A percentile compares a stretch with the other conserved stretches of the same genome.
Conservation (phyloP, 2,888 invertebrate species). For the Carpatolechia fugitivella region DNA sequence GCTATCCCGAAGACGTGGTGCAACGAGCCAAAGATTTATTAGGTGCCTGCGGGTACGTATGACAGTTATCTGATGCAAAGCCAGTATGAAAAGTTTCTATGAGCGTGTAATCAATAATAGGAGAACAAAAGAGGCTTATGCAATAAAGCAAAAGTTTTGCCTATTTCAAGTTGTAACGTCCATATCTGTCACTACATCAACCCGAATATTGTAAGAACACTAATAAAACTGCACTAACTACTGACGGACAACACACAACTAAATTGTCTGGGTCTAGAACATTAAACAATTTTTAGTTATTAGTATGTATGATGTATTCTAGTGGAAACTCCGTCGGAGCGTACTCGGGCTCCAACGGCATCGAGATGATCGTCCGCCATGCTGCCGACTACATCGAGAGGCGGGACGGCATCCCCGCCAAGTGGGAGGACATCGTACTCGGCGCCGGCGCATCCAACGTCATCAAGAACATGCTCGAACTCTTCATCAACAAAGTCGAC, state of each 20-base stretch:
- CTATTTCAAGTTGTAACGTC: too few relatives aligned
- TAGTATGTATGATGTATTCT: too few relatives aligned
- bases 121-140: too few relatives aligned
- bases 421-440: not conserved
- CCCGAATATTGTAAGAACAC: too few relatives aligned
- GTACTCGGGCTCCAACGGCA: not conserved
- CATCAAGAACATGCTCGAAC: not conserved
- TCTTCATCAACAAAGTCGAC: not conserved
- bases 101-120: too few relatives aligned
- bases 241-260: too few relatives aligned
- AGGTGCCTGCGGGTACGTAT: conserved; percentile 78
- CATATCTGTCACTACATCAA: too few relatives aligned
- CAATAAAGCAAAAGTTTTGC: too few relatives aligned
- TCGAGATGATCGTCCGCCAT: not conserved
- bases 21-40: conserved; percentile 83
- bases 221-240: too few relatives aligned
- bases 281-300: too few relatives aligned
- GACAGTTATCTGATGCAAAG: not conserved
- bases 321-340: conserved; percentile 3
- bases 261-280: too few relatives aligned
- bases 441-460: not conserved
- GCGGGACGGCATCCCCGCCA: not conserved
- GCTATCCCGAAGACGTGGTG: conserved; percentile 90
- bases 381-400: not conserved
- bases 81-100: too few relatives aligned